Conservation (phyloP, 2,113 vertebrate genomes). For the Epinephelus fuscoguttatus region DNA sequence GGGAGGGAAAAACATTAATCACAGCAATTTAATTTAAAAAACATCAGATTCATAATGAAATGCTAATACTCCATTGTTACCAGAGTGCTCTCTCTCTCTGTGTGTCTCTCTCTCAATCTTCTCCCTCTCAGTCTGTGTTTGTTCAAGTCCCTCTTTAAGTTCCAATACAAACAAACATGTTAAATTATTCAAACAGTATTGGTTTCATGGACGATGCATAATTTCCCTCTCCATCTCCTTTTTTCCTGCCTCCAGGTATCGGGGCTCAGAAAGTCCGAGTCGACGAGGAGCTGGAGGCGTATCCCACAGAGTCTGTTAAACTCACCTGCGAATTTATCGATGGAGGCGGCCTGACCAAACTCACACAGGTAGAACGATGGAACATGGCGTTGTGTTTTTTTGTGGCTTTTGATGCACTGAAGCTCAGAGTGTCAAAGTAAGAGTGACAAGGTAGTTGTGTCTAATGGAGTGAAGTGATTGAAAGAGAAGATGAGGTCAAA, state of each 20-base stretch:
- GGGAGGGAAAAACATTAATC: constrained; percentile 27
- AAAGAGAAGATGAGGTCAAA: not conserved
- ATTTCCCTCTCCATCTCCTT: constrained; percentile 17
- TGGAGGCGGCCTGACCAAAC: constrained; percentile 73
- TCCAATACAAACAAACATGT: constrained; percentile 23
- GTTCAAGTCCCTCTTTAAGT: not conserved
- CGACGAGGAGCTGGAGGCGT: constrained; percentile 77
- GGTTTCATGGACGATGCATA: constrained; percentile 8
- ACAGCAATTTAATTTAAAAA: not conserved
- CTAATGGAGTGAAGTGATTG: not conserved
- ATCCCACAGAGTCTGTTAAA: constrained; percentile 74
- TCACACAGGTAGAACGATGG: constrained; percentile 78
- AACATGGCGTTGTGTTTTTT: not conserved
- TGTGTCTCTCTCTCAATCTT: not conserved
- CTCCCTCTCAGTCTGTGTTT: not conserved
- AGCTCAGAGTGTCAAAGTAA: not conserved
- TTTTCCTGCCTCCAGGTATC: constrained; percentile 54
- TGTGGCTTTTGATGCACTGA: not conserved
- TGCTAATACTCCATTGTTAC: not conserved
- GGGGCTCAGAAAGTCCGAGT: constrained; percentile 80
- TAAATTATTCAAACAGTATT: constrained; percentile 20
- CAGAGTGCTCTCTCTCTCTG: not conserved
- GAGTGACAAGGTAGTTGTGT: not conserved
- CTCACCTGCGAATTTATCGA: constrained; percentile 80
- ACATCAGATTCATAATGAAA: constrained; percentile 6